These are phyloP conservation scores for Plagodis pulveraria DNA, from an alignment of 2,888 invertebrate species.

Conservation along the genomic window DNA sequence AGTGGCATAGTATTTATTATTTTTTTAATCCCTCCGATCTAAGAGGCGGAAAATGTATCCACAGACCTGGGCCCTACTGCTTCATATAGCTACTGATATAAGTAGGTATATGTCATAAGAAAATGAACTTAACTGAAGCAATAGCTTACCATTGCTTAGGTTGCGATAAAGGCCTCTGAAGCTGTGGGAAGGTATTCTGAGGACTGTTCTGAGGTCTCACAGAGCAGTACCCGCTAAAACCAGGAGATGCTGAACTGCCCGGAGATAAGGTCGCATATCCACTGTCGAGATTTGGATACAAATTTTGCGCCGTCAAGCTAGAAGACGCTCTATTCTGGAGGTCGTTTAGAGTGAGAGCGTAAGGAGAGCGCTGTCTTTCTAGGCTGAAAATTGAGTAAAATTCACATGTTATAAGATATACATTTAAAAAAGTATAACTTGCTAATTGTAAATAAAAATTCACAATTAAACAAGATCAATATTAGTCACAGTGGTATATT, in stretches of 20 bases:
- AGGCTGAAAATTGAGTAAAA: constrained; percentile 25
- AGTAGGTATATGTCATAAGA: no score
- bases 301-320: background rate
- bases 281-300: constrained; percentile 38
- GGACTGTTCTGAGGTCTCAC: background rate
- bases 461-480: no score
- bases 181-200: background rate
- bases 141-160: background rate
- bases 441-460: no score
- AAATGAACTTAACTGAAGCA: no score
- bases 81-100: no score
- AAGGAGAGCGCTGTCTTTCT: constrained; percentile 41
- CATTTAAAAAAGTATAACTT: no score
- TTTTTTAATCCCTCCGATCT: no score
- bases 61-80: no score
- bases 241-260: background rate
- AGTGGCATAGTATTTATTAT: no score
- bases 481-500: no score
- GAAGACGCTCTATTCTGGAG: constrained; percentile 12
- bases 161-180: background rate
- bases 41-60: no score
- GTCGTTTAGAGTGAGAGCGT: constrained; percentile 37
- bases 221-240: background rate
- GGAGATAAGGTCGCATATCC: constrained; percentile 7
- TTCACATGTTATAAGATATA: no score